Base-by-base conservation (phyloP, 2,113 vertebrate genomes). In the Tupaia tana region DNA sequence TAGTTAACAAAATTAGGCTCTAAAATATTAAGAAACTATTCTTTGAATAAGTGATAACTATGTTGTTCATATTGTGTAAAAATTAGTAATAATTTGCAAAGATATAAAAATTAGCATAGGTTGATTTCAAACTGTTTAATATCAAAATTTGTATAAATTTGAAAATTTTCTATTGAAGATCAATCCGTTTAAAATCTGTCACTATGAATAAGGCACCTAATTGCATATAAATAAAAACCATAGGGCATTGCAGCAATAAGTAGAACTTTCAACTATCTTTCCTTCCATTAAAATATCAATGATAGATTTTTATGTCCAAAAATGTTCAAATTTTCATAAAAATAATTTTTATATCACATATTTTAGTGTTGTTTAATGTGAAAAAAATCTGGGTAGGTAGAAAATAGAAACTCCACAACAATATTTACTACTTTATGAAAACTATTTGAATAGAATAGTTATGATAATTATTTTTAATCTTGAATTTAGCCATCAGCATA, bases 141-240 rank as follows among this genome's bases (percentile, higher is more conserved):
- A 91, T 61, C 43, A 96, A 19, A 91, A 79, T 92, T 88, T 10
- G 66, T 90, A 79, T 81, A 75, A 91, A 85, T 94, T 18, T 80
- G 29, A 95, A 71, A 70, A 83, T 63, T 96, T 6, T 74, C 56
- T 89, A 82, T 20, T 52, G 29, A 59, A 59, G 15, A 92, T 1
- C 7, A 93, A 91, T 69, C 10, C 83, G 61, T 70, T 97, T 92
- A 71, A 94, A 91, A 86, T 67, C 43, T 89, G 10, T 77, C 9
- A 58, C 29, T 27, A 73, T 77, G 0, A 20, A 56, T 79, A 89
- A 96, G 73, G 58, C 54, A 82, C 13, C 29, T n/a, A 69, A 19
- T 15, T 90, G 1, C 24, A 81, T 77, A 71, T 58, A 13, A 85
- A 83, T 92, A 79, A 84, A 92, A 89, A 79, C 1, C 59, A 74